Base-by-base conservation (phyloP, 1,140 invertebrate genomes). In the Pogonus chalceus region DNA sequence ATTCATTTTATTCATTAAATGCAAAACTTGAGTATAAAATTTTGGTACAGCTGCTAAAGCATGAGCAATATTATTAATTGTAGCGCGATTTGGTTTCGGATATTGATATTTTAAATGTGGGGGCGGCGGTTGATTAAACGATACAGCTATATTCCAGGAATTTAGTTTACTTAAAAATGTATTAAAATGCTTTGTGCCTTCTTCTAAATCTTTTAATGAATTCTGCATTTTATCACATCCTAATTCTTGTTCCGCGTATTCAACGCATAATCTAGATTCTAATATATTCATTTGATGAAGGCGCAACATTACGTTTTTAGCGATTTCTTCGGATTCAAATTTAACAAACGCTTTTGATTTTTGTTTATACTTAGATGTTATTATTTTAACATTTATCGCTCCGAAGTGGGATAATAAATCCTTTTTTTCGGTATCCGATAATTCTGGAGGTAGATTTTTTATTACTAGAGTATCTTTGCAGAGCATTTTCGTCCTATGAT, bases 1-100 rank as follows among this genome's bases (percentile, higher is more conserved):
- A 70, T 87, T 90, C 91, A 97, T 94, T 74, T 87, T 92, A 66
- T 96, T 96, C 92, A 96, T 96, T 23, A 97, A 75, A 77, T 96
- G 92, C 48, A 96, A 66, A 3, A 90, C 85, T 78, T 88, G 92
- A 20, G 78, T 83, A 67, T 96, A 96, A 69, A 96, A 90, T 60
- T 83, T 80, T 43, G 85, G 84, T 61, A 89, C 81, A 35, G 76
- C 76, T 51, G 84, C 75, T 43, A 95, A 68, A 47, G 83, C 79
- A 69, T 86, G 78, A 3, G 82, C 78, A 58, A 96, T 93, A 65
- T 90, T 90, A 31, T 82, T 75, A 22, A 92, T 72, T 52, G 85
- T 87, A 39, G 79, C 74, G 50, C 76, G 74, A 47, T 80, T 87
- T 16, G 89, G 82, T 49, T 82, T 76, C 14, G 90, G 87, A 72